phyloP scores from a whole-genome alignment of 2,888 invertebrate genomes.

The Hyppa rectilinea region DNA sequence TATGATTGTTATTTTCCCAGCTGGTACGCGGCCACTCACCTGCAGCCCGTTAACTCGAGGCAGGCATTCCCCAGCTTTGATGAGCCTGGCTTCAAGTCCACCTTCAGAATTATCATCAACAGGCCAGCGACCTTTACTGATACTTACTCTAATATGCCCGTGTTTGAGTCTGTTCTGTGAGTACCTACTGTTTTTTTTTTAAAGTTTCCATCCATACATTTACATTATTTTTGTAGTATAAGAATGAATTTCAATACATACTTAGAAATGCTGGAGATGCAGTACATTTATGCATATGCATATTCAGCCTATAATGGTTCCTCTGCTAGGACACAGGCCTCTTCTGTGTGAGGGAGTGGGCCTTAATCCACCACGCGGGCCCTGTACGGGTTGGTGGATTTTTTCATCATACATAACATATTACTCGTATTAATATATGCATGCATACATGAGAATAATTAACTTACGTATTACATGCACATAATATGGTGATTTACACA shows the following conservation, averaged over 20 bases:
- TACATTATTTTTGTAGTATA: background rate
- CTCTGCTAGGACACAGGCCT: no score
- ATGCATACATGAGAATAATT: no score
- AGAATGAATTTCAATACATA: background rate
- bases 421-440: no score
- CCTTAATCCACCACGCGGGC: no score
- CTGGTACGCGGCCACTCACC: constrained; percentile 94
- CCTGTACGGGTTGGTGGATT: no score
- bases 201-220: background rate
- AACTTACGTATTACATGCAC: no score
- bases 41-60: constrained; percentile 94
- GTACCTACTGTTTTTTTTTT: constrained; percentile 60
- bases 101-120: constrained; percentile 90
- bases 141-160: constrained; percentile 83
- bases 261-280: no score
- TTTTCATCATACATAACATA: no score
- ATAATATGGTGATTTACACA: no score
- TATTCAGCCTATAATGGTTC: no score
- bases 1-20: constrained; percentile 79
- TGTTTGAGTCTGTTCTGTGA: constrained; percentile 71
- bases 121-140: constrained; percentile 77
- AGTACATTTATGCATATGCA: no score
- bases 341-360: no score
- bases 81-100: constrained; percentile 92
- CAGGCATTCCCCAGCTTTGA: constrained; percentile 96